Evolutionary conservation across 2,113 vertebrate species (phyloP).

Genomic region (Desmodus rotundus): DNA sequence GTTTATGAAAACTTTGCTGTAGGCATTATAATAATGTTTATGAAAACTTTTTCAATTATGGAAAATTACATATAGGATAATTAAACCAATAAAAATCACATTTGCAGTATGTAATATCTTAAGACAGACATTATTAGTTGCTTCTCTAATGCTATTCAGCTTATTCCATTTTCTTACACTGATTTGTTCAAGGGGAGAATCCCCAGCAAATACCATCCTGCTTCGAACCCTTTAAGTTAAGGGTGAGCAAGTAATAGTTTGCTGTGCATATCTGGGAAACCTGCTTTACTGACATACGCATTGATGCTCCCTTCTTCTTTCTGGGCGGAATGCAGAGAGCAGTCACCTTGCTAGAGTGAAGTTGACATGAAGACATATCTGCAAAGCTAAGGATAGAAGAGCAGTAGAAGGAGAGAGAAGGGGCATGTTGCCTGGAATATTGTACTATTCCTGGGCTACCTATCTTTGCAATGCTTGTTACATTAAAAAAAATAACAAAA

Average conservation of each 20-base stretch:
- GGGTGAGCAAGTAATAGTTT: background rate
- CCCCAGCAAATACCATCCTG: background rate
- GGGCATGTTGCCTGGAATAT: accelerated
- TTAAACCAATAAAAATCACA: background rate
- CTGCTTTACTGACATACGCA: background rate
- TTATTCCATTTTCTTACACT: background rate
- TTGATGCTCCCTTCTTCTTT: background rate
- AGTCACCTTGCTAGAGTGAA: background rate
- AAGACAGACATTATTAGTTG: background rate
- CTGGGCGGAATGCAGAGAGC: background rate
- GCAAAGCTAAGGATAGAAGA: background rate
- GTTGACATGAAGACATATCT: background rate
- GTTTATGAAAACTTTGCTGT: background rate
- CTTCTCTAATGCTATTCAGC: background rate
- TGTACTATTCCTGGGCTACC: background rate
- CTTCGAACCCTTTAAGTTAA: background rate
- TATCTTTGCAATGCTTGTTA: background rate
- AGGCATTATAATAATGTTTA: background rate
- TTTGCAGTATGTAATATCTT: background rate
- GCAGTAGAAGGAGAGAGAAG: background rate
- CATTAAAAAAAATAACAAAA: background rate
- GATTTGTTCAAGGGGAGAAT: background rate
- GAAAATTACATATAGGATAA: background rate
- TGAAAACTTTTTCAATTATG: background rate
- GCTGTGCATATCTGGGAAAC: background rate